phyloP scores from a whole-genome alignment of 2,113 vertebrate genomes.

The Python bivittatus region DNA sequence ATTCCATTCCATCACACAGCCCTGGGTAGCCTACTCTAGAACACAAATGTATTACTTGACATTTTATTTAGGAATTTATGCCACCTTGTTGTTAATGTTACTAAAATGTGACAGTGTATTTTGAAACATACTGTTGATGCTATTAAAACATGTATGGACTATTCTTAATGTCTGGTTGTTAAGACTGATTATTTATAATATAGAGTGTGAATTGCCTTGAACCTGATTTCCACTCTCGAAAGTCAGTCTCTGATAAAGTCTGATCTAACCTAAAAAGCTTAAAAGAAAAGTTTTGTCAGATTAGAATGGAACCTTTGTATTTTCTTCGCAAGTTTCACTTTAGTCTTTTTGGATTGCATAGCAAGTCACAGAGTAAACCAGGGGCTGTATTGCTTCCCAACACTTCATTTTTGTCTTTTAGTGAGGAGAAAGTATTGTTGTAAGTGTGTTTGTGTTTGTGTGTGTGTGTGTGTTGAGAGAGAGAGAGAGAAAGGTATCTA shows the following conservation, averaged over 20 bases:
- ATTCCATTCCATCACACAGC: too few species aligned
- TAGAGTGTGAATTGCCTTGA: not conserved
- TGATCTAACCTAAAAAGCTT: constrained; percentile 41
- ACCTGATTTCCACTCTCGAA: not conserved
- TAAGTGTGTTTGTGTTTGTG: not conserved
- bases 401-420: constrained; percentile 62
- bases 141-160: not conserved
- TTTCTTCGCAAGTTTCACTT: constrained; percentile 31
- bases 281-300: not conserved
- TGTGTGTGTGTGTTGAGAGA: not conserved
- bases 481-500: constrained; percentile 21
- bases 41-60: not conserved
- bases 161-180: not conserved
- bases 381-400: constrained; percentile 27
- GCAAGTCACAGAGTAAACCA: constrained; percentile 18
- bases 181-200: not conserved
- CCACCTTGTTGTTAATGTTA: not conserved
- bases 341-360: not conserved
- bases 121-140: not conserved
- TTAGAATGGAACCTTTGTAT: constrained; percentile 6
- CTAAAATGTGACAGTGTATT: not conserved
- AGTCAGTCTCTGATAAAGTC: not conserved
- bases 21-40: not conserved
- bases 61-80: not conserved
- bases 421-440: constrained; percentile 8